These are phyloP conservation scores for Xestia xanthographa DNA, from an alignment of 2,888 invertebrate genomes.

Conservation along the genomic window DNA sequence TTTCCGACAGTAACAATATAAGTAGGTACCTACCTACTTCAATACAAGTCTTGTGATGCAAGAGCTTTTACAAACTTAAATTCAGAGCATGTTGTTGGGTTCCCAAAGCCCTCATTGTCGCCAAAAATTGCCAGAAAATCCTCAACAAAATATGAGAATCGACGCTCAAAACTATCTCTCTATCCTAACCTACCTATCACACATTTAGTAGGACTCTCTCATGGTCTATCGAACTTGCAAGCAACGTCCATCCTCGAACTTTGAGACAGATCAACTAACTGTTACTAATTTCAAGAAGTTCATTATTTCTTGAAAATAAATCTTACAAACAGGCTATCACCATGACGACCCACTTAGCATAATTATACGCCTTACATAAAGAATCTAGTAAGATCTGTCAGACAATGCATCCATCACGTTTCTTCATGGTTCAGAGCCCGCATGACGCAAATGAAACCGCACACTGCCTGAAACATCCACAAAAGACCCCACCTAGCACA, in stretches of 20 bases:
- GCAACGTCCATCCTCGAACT: background rate
- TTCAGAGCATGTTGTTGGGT: background rate
- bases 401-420: conserved; percentile 64
- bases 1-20: background rate
- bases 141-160: background rate
- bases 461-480: conserved; percentile 62
- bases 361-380: background rate
- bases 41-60: background rate
- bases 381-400: conserved; percentile 35
- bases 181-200: background rate
- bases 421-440: conserved; percentile 70
- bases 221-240: background rate
- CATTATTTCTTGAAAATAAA: background rate
- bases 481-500: conserved; percentile 39
- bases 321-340: background rate
- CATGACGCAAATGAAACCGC: conserved; percentile 71
- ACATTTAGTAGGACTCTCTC: background rate
- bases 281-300: background rate
- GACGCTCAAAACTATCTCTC: background rate
- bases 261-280: background rate
- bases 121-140: background rate
- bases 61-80: background rate
- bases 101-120: background rate
- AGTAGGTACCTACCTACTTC: background rate
- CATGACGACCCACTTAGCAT: conserved; percentile 13